Evolutionary conservation across 2,797 vertebrate genomes (phyloP).

Genomic region (Bradypus variegatus): DNA sequence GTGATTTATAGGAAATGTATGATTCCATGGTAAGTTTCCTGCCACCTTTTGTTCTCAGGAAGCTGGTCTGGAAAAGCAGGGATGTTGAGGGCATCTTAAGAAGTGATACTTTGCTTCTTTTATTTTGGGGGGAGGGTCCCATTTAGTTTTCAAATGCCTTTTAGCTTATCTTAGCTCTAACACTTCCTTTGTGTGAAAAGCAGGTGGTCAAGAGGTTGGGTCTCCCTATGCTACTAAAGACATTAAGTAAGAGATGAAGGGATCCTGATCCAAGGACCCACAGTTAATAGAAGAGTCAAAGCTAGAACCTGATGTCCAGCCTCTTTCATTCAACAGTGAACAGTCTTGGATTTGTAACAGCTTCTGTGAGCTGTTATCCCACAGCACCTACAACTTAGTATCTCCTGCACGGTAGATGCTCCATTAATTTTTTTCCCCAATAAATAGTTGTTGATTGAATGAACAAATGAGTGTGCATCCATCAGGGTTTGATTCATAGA

Average conservation of each 20-base stretch:
- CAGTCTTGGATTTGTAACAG: background rate
- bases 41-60: background rate
- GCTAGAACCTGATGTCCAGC: background rate
- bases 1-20: background rate
- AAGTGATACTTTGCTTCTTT: background rate
- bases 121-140: background rate
- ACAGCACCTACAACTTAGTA: background rate
- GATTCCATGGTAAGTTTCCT: background rate
- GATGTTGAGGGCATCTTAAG: background rate
- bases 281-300: background rate
- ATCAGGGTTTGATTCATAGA: background rate
- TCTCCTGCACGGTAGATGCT: background rate
- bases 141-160: background rate
- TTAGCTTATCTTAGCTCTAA: background rate
- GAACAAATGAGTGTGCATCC: background rate
- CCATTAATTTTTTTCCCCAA: background rate
- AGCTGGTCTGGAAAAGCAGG: background rate
- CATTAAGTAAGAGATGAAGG: background rate
- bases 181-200: background rate
- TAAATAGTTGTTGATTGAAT: background rate
- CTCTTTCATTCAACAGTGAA: no score
- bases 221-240: background rate
- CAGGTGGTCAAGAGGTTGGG: background rate
- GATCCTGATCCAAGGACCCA: background rate
- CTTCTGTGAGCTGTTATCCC: background rate